These are phyloP conservation scores for Phenacoccus solenopsis DNA, from an alignment of 1,140 invertebrate genomes.

Conservation along the genomic window DNA sequence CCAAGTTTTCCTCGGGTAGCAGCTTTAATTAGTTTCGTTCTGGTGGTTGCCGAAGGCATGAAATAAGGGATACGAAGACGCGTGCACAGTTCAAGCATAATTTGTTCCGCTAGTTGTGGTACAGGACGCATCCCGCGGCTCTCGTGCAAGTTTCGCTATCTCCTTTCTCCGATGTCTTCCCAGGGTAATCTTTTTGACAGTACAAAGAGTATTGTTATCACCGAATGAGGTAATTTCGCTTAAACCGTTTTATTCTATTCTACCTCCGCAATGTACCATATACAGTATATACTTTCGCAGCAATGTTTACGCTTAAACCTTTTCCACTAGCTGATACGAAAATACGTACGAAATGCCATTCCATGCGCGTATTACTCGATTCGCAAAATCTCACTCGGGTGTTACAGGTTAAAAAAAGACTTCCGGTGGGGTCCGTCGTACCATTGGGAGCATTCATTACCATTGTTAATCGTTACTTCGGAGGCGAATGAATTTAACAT, in stretches of 20 bases:
- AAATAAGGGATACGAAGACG: slow-evolving; percentile 15
- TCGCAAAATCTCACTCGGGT: too few species aligned
- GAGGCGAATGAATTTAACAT: not conserved
- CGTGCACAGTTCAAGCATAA: slow-evolving; percentile 12
- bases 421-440: not conserved
- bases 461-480: not conserved
- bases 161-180: not conserved
- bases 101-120: slow-evolving; percentile 7
- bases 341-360: too few species aligned
- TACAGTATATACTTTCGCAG: not conserved
- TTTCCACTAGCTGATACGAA: too few species aligned
- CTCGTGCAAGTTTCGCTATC: not conserved
- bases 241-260: too few species aligned
- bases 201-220: not conserved
- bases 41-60: slow-evolving; percentile 9
- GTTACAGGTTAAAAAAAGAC: too few species aligned
- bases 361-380: too few species aligned
- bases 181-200: slow-evolving; percentile 1
- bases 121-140: not conserved
- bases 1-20: not conserved
- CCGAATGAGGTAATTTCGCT: not conserved
- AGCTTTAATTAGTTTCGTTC: slow-evolving; percentile 12
- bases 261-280: not conserved
- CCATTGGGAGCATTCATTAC: not conserved
- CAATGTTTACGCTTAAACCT: too few species aligned